Base-by-base conservation (phyloP, 2,113 vertebrate species). In the Pan paniscus region DNA sequence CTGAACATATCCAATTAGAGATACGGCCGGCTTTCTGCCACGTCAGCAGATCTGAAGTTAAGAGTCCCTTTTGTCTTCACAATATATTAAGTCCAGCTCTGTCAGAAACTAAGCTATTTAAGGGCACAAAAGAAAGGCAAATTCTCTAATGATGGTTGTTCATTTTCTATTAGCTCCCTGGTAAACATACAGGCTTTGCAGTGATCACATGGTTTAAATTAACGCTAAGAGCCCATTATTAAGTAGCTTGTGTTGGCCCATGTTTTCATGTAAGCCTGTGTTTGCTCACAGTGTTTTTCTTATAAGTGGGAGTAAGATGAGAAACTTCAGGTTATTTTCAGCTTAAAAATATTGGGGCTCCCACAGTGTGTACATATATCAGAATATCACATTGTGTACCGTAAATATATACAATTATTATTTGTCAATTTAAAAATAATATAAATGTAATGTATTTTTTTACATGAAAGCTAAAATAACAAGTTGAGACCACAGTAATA, bases 1-100 rank as follows among this genome's bases (percentile, higher is more conserved):
- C 92, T 55, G 43, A 96, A 96, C 93, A 92, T 35, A 57, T 57
- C 85, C 86, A 89, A 67, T 98, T 98, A 98, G 95, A 97, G 87
- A 94, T 55, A 50, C 96, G 40, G 12, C 30, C 70, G 9, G 2
- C 84, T 89, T 97, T 55, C 64, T 97, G 84, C 3, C 93, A 43
- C 73, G 6, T 96, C 97, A 81, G 96, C 97, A 95, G 64, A 96
- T 78, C 81, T 87, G 85, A 96, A 94, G 80, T 67, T 72, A 30
- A 96, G 97, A 91, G 79, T 64, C 59, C 68, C 82, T 93, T 87
- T 6, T 84, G 7, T 95, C 97, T 70, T 98, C 84, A 94, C 43
- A 32, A 55, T 0, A 70, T 67, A 57, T 35, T 70, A 92, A 98
- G 81, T 93, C 46, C 78, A 89, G 93, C 87, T 98, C 98, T 92